Conservation (phyloP, 2,113 vertebrate species). For the Sminthopsis crassicaudata region DNA sequence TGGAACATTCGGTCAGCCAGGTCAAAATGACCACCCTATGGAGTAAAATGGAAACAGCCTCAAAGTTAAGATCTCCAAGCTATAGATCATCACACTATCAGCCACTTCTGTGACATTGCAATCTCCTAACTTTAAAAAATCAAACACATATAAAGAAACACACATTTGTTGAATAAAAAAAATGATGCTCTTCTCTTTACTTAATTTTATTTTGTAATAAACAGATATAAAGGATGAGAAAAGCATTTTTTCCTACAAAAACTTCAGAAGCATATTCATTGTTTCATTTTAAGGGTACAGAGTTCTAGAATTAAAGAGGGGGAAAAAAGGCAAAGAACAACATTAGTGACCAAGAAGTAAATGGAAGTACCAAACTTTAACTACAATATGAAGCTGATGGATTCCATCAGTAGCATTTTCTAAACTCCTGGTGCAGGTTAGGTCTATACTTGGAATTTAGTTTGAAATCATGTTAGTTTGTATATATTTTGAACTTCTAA, state of each 20-base stretch:
- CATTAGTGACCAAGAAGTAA: not conserved
- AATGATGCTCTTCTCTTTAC: not conserved
- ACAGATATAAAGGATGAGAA: conserved; percentile 17
- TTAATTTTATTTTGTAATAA: not conserved
- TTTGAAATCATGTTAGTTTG: not conserved
- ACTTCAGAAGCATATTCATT: not conserved
- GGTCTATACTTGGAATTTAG: not conserved
- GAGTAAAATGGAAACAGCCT: conserved; percentile 7
- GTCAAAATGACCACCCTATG: conserved; percentile 97
- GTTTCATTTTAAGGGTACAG: not conserved
- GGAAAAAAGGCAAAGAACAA: not conserved
- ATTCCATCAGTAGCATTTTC: not conserved
- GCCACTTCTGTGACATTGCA: not conserved
- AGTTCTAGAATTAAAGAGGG: not conserved
- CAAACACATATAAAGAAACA: not conserved
- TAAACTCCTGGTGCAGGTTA: not conserved
- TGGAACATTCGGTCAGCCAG: conserved; percentile 99
- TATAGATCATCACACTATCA: not conserved
- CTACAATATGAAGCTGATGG: not conserved
- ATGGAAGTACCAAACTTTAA: not conserved
- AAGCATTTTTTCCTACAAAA: not conserved
- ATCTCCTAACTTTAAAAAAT: not conserved
- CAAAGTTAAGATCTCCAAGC: not conserved
- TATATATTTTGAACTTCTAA: not conserved
- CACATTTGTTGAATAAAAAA: not conserved